Evolutionary conservation across 2,888 invertebrate species (phyloP).

Genomic region (Pollenia labialis): DNA sequence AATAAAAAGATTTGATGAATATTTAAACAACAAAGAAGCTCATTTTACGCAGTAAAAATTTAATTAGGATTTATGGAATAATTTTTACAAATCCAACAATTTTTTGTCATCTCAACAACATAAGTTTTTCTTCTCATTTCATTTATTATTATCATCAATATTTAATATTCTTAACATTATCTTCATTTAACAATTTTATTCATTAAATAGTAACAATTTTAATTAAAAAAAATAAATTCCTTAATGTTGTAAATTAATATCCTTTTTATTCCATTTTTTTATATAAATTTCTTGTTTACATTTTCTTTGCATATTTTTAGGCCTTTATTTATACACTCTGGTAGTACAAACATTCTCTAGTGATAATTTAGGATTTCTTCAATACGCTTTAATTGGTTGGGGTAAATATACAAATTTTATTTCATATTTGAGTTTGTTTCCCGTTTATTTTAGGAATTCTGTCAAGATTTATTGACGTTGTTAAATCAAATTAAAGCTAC

Average conservation of each 20-base stretch:
- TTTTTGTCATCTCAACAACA: constrained; percentile 58
- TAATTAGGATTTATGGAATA: no score
- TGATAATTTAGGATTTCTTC: constrained; percentile 92
- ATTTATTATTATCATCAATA: background rate
- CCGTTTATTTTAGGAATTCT: background rate
- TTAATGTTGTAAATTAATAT: constrained; percentile 9
- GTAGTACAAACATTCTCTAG: constrained; percentile 94
- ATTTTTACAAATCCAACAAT: background rate
- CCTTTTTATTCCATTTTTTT: background rate
- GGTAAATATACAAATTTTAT: constrained; percentile 86
- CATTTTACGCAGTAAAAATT: no score
- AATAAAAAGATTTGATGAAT: no score
- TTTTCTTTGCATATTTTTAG: constrained; percentile 84
- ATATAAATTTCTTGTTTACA: constrained; percentile 18
- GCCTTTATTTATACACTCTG: constrained; percentile 93
- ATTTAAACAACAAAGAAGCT: no score
- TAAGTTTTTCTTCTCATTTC: background rate
- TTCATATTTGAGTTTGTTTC: constrained; percentile 20
- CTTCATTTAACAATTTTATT: background rate
- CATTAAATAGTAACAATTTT: background rate
- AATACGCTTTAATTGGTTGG: constrained; percentile 94
- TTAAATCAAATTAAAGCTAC: constrained; percentile 3
- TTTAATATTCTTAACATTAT: background rate
- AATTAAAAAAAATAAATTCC: background rate
- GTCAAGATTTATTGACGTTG: background rate